Percentiles rank a stretch among this genome's conserved stretches.
Conservation (phyloP, 2,113 vertebrate species). For the Orthonyx spaldingii region DNA sequence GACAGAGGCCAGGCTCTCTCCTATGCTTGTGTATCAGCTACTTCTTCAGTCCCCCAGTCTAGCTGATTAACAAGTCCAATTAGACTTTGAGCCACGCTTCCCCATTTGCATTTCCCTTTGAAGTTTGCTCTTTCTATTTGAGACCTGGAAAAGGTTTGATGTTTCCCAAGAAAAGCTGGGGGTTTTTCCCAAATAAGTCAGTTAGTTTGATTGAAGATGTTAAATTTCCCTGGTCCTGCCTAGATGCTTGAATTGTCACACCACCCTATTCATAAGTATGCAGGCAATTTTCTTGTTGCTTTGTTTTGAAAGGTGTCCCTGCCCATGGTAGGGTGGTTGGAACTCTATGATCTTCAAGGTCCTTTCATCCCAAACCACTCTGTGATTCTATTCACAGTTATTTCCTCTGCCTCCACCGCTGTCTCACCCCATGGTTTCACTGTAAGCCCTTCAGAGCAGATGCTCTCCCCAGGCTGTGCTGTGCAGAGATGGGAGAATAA, state of each 20-base stretch:
- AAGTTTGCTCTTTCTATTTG: neutral
- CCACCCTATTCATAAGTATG: neutral
- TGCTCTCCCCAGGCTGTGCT: neutral
- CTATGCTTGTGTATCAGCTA: neutral
- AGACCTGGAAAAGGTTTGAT: neutral
- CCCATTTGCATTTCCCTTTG: slow-evolving; percentile 20
- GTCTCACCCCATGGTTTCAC: neutral
- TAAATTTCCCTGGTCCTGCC: neutral
- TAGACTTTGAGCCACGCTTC: neutral
- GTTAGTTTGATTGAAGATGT: neutral
- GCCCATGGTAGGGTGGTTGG: neutral
- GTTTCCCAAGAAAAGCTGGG: neutral
- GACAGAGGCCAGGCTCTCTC: neutral
- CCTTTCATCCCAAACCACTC: neutral
- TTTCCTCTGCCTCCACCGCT: neutral
- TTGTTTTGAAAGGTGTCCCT: neutral
- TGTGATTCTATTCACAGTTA: neutral
- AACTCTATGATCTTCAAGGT: neutral
- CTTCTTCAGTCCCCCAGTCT: neutral
- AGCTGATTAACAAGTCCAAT: slow-evolving; percentile 37
- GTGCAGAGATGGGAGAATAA: neutral
- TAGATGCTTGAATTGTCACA: neutral
- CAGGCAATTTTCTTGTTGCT: neutral
- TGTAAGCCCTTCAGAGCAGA: neutral
- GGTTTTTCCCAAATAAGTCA: neutral